Evolutionary conservation across 1,140 invertebrate species (phyloP).

Genomic region (Bombyx mandarina): DNA sequence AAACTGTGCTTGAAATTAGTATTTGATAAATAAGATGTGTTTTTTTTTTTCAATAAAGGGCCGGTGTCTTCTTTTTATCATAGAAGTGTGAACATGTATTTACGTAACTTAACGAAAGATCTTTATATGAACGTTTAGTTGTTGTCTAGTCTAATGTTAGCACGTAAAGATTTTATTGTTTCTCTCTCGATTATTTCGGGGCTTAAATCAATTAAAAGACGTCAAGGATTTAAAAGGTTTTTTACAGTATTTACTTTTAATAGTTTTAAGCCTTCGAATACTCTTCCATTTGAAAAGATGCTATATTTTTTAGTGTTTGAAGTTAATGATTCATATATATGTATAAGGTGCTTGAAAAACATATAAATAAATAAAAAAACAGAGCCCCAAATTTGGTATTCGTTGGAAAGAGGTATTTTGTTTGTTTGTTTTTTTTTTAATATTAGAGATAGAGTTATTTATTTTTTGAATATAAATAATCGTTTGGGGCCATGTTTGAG

Average conservation of each 20-base stretch:
- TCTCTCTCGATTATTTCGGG: too few relatives aligned
- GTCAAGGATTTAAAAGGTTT: conserved; percentile 18
- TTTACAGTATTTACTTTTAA: conserved; percentile 28
- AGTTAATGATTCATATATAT: conserved; percentile 31
- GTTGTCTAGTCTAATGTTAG: conserved; percentile 59
- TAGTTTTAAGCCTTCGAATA: conserved; percentile 46
- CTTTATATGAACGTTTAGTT: conserved; percentile 28
- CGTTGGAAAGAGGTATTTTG: conserved; percentile 48
- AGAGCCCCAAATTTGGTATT: conserved; percentile 39
- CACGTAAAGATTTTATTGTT: conserved; percentile 16
- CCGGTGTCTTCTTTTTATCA: conserved; percentile 13
- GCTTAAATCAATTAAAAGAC: conserved; percentile 15
- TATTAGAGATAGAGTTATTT: neutral
- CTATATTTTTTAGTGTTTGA: conserved; percentile 50
- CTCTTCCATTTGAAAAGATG: conserved; percentile 36
- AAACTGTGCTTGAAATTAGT: conserved; percentile 38
- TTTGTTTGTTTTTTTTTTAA: conserved; percentile 30
- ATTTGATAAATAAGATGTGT: conserved; percentile 15
- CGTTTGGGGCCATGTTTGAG: conserved; percentile 37
- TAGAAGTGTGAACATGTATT: conserved; percentile 22
- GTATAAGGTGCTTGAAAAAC: conserved; percentile 41
- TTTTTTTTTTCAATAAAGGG: conserved; percentile 21
- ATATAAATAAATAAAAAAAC: conserved; percentile 14
- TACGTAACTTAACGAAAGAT: conserved; percentile 30
- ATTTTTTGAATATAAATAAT: conserved; percentile 7